Evolutionary conservation across 2,888 invertebrate genomes (phyloP).

Genomic region (Helobdella robusta): DNA sequence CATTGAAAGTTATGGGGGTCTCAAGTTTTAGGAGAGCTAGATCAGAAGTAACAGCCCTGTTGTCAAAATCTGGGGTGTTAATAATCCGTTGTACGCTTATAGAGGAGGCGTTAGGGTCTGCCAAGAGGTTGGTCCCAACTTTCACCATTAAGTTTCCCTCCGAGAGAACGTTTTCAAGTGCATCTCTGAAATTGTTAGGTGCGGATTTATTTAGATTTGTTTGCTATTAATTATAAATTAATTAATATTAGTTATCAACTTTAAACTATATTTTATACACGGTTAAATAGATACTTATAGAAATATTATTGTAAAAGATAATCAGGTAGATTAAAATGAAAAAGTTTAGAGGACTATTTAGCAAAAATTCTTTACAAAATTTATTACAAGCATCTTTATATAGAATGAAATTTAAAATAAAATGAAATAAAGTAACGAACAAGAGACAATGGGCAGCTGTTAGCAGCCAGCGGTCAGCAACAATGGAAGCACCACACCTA

Average conservation of each 20-base stretch:
- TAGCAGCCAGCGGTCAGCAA: conserved; percentile 68
- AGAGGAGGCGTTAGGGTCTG: neutral
- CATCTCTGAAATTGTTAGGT: neutral
- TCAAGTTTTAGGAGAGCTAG: neutral
- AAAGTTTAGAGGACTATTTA: no score
- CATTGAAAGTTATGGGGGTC: neutral
- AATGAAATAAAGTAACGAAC: no score
- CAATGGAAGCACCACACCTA: conserved; percentile 72
- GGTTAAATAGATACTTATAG: no score
- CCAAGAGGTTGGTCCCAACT: neutral
- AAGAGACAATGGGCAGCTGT: conserved; percentile 84
- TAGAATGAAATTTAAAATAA: no score
- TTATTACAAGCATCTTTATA: no score
- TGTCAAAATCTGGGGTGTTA: neutral
- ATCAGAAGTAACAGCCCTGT: neutral
- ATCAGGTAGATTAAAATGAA: no score
- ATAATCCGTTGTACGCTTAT: neutral
- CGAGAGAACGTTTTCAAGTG: neutral
- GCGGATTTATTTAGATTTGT: no score
- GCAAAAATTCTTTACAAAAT: no score
- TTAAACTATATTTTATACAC: no score
- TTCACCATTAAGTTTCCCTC: neutral
- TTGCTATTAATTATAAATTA: no score
- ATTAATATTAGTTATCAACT: no score
- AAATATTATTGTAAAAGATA: no score